Evolutionary conservation across 2,797 vertebrate genomes (phyloP), one percentile per base, ranked within the genome.

Genomic region (Orientallactaga sibirica): DNA sequence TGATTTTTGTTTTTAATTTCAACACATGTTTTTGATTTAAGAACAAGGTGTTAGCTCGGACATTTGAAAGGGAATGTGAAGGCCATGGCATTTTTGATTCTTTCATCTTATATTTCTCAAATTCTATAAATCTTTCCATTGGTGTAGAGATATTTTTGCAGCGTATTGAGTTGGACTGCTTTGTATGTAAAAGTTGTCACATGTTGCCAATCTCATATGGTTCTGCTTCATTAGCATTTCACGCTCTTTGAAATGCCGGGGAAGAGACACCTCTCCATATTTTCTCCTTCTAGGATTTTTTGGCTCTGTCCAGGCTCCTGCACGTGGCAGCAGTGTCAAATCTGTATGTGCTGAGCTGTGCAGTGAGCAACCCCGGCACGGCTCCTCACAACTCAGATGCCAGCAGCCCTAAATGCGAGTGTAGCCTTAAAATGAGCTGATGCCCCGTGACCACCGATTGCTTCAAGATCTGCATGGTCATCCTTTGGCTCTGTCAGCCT

Each of bases 381-480:
- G 86, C 76, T 83, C 76, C 81, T 48, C 41, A n/a, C 19, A 18
- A 58, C 68, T 94, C 68, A 73, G 52, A 78, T 61, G 71, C 70
- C 74, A 10, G 58, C 64, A 93, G 74, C 76, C 68, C 52, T 27
- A 75, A 91, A 90, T 95, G 68, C 83, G 79, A 90, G 75, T 55
- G 24, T 95, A 83, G 80, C 64, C 94, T 96, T 96, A 64, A 96
- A 94, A 90, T 92, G 71, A 77, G 37, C 83, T 66, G 27, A 55
- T 91, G 27, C 18, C 77, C 58, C 0, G 19, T 92, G 94, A 95
- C 80, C 64, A 90, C 79, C 94, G 95, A 96, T 94, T 95, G 94
- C 81, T 92, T 94, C 48, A 27, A 0, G 52, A 88, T 96, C 79
- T 95, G 86, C 88, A 82, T 66, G 77, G 94, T 95, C 93, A 95